phyloP scores from a whole-genome alignment of 2,797 vertebrate species.

The Enteromius trimaculatus region DNA sequence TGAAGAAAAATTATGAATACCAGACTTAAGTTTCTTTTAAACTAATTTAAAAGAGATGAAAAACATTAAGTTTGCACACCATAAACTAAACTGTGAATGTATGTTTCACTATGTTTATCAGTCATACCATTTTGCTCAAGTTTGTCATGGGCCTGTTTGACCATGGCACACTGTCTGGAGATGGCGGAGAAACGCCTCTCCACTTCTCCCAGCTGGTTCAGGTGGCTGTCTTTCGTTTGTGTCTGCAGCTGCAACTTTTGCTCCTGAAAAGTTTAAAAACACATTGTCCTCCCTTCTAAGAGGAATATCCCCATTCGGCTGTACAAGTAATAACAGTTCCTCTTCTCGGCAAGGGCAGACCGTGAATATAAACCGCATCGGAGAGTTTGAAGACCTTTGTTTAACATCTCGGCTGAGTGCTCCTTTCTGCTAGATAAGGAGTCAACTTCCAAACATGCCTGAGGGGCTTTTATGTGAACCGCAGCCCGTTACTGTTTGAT shows the following conservation, averaged over 20 bases:
- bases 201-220: slow-evolving; percentile 87
- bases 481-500: slow-evolving; percentile 77
- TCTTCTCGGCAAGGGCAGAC: slow-evolving; percentile 22
- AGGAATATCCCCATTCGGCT: slow-evolving; percentile 33
- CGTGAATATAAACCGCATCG: slow-evolving; percentile 31
- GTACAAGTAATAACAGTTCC: slow-evolving; percentile 30
- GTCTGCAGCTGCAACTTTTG: slow-evolving; percentile 86
- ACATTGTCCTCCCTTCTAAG: slow-evolving; percentile 46
- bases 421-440: slow-evolving; percentile 62
- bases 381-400: slow-evolving; percentile 56
- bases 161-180: slow-evolving; percentile 78
- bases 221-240: slow-evolving; percentile 84
- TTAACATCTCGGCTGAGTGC: slow-evolving; percentile 60
- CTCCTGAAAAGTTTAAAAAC: slow-evolving; percentile 76
- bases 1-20: slow-evolving; percentile 20
- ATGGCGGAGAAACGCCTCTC: slow-evolving; percentile 79
- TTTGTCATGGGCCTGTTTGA: slow-evolving; percentile 83
- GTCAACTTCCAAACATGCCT: slow-evolving; percentile 68
- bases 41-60: slow-evolving; percentile 33
- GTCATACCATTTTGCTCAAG: slow-evolving; percentile 88
- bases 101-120: not conserved
- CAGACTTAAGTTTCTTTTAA: not conserved
- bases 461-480: slow-evolving; percentile 67
- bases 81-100: slow-evolving; percentile 40
- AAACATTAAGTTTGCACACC: slow-evolving; percentile 61